Conservation (phyloP, 2,113 vertebrate genomes). For the Glaucomys volans region DNA sequence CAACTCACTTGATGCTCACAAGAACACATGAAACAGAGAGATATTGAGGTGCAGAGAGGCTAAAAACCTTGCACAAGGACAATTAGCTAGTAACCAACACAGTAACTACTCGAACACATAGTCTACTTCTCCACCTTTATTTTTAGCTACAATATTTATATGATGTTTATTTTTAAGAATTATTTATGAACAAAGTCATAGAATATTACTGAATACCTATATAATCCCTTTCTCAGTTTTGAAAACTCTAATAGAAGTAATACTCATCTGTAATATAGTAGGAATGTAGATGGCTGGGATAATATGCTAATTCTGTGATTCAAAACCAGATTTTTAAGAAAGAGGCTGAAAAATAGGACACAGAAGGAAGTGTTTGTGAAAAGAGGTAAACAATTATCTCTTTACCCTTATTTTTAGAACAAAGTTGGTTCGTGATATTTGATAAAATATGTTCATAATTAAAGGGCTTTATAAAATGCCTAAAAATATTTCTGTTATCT, state of each 20-base stretch:
- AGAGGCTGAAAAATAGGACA: neutral
- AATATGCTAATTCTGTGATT: neutral
- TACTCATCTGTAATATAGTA: neutral
- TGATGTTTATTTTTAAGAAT: neutral
- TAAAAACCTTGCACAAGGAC: neutral
- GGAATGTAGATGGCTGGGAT: neutral
- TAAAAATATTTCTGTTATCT: neutral
- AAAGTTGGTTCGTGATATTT: neutral
- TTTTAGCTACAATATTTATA: neutral
- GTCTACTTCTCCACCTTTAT: neutral
- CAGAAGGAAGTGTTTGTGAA: neutral
- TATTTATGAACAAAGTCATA: neutral
- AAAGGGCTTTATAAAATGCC: neutral
- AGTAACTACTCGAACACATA: neutral
- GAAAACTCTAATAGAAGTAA: neutral
- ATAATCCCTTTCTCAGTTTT: neutral
- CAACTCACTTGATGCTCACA: neutral
- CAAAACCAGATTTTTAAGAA: neutral
- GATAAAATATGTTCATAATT: neutral
- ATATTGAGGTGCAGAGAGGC: neutral
- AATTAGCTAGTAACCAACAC: neutral
- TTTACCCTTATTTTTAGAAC: constrained; percentile 39
- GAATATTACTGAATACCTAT: neutral
- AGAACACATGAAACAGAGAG: neutral
- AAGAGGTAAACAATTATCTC: neutral